Conservation (phyloP, 2,113 vertebrate genomes). For the Passer domesticus region DNA sequence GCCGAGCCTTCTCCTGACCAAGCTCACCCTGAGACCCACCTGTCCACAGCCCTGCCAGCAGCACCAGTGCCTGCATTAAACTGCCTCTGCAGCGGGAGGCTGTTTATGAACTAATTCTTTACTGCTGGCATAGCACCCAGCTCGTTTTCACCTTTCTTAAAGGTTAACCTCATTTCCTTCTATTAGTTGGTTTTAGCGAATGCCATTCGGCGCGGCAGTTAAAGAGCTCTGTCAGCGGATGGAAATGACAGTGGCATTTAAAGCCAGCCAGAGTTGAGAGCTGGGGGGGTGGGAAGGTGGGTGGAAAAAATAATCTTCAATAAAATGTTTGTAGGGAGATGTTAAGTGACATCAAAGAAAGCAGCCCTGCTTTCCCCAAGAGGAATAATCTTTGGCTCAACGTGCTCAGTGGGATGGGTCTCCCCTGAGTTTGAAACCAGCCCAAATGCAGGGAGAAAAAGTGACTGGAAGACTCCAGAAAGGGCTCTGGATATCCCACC, state of each 20-base stretch:
- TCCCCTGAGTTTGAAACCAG: neutral
- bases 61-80: neutral
- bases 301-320: constrained; percentile 54
- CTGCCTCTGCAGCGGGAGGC: neutral
- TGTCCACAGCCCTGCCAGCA: neutral
- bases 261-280: neutral
- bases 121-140: constrained; percentile 29
- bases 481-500: neutral
- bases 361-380: neutral
- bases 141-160: constrained; percentile 62
- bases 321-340: neutral
- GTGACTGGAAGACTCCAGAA: neutral
- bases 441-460: neutral
- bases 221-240: constrained; percentile 56
- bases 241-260: constrained; percentile 64
- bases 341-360: neutral
- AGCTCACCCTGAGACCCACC: neutral
- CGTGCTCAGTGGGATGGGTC: fast-evolving
- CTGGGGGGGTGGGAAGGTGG: neutral
- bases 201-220: neutral
- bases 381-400: neutral
- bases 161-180: constrained; percentile 70
- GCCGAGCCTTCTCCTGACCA: neutral
- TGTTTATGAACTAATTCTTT: constrained; percentile 61
- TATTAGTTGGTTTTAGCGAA: constrained; percentile 69